Evolutionary conservation across 2,888 invertebrate genomes (phyloP).

Genomic region (Lagria hirta): DNA sequence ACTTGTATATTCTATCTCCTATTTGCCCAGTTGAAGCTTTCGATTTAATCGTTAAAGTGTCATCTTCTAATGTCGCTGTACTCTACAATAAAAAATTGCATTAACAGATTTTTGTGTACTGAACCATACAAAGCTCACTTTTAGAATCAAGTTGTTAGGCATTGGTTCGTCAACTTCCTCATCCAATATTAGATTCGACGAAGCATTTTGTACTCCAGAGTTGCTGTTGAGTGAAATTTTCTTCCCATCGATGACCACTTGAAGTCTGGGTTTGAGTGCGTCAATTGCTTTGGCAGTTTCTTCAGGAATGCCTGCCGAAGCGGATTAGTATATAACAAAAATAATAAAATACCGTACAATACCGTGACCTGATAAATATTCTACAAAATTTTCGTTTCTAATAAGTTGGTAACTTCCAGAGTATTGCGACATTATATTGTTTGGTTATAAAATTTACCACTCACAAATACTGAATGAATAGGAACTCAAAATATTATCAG

Average conservation of each 20-base stretch:
- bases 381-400: constrained; percentile 37
- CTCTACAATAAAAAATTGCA: constrained; percentile 24
- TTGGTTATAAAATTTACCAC: too few species aligned
- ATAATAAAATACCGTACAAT: constrained; percentile 8
- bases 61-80: constrained; percentile 24
- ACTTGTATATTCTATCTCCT: constrained; percentile 29
- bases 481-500: too few species aligned
- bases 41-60: constrained; percentile 26
- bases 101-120: constrained; percentile 2
- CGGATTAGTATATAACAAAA: constrained; percentile 5
- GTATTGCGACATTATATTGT: constrained; percentile 38
- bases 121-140: constrained; percentile 18
- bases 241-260: constrained; percentile 33
- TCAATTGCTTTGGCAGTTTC: constrained; percentile 31
- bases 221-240: constrained; percentile 27
- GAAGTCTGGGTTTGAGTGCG: constrained; percentile 20
- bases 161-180: constrained; percentile 34
- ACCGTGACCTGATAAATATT: constrained; percentile 34
- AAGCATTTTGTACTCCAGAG: constrained; percentile 18
- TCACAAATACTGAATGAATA: too few species aligned
- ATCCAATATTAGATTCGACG: constrained; percentile 27
- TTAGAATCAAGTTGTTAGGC: constrained; percentile 25
- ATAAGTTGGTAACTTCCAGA: constrained; percentile 35
- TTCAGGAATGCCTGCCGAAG: constrained; percentile 29
- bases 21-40: constrained; percentile 20